These are phyloP conservation scores for Crotalus adamanteus DNA, from an alignment of 2,797 vertebrate genomes.

Conservation along the genomic window DNA sequence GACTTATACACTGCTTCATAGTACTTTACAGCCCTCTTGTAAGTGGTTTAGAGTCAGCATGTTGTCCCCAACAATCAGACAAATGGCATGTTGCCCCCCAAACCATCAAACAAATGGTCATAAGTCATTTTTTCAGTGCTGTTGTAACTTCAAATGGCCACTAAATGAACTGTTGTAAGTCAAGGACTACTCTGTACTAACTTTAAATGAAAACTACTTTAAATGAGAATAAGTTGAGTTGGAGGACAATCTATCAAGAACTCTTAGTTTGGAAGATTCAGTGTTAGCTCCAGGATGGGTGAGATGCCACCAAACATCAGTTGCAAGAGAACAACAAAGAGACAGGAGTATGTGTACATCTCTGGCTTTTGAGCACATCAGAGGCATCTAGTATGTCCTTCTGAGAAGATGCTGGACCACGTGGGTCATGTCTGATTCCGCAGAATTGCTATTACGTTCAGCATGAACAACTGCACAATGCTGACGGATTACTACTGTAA, in stretches of 20 bases:
- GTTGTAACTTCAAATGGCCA: too few species aligned
- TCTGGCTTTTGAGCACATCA: not conserved
- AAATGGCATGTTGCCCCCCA: too few species aligned
- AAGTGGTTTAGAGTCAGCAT: too few species aligned
- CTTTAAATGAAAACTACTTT: not conserved
- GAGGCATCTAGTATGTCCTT: not conserved
- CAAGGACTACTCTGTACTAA: not conserved
- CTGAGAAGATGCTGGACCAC: not conserved
- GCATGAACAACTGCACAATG: not conserved
- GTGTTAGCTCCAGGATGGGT: not conserved
- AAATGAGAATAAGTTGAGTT: not conserved
- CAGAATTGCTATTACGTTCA: not conserved
- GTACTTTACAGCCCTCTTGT: too few species aligned
- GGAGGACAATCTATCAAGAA: not conserved
- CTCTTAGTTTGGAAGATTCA: not conserved
- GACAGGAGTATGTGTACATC: not conserved
- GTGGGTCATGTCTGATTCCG: not conserved
- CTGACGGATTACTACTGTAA: not conserved
- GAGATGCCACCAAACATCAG: not conserved
- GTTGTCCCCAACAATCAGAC: too few species aligned
- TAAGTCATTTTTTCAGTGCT: too few species aligned
- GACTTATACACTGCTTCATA: too few species aligned
- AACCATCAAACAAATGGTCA: too few species aligned
- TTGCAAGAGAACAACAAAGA: not conserved
- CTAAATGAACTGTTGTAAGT: too few species aligned